phyloP scores from a whole-genome alignment of 2,888 invertebrate species.

The Capitulum mitella region DNA sequence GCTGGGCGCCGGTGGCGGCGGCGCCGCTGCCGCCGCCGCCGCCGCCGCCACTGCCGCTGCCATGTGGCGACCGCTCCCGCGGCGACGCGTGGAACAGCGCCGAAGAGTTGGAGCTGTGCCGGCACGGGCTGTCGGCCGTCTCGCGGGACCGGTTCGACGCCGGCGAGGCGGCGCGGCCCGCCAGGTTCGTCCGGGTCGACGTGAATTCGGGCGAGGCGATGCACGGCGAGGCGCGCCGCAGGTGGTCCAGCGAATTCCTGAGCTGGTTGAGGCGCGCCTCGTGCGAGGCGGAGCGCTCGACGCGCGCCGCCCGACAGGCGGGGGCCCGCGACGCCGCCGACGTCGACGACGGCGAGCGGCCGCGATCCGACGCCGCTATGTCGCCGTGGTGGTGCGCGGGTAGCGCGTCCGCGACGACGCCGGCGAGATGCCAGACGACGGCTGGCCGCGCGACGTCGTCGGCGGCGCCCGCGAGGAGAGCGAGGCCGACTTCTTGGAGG shows the following conservation, averaged over 20 bases:
- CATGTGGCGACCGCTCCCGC: neutral
- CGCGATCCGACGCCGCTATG: neutral
- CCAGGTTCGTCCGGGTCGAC: slow-evolving; percentile 96
- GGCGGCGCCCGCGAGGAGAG: neutral
- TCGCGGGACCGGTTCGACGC: neutral
- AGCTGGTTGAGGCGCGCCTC: neutral
- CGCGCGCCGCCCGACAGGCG: neutral
- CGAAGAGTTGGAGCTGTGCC: neutral
- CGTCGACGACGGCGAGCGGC: neutral
- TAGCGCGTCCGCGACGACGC: neutral
- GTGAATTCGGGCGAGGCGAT: slow-evolving; percentile 96
- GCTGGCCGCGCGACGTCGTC: neutral
- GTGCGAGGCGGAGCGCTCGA: neutral
- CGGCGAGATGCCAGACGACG: neutral
- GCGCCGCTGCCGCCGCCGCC: neutral
- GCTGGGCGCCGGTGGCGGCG: neutral
- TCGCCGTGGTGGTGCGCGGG: neutral
- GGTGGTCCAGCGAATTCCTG: neutral
- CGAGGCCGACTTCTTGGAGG: neutral
- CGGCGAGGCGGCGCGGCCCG: slow-evolving; percentile 73
- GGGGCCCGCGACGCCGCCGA: neutral
- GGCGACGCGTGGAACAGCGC: neutral
- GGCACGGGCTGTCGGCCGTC: neutral
- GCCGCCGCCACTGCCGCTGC: neutral
- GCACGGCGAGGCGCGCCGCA: slow-evolving; percentile 96